Base-by-base conservation (phyloP, 2,797 vertebrate genomes). In the Anableps anableps region DNA sequence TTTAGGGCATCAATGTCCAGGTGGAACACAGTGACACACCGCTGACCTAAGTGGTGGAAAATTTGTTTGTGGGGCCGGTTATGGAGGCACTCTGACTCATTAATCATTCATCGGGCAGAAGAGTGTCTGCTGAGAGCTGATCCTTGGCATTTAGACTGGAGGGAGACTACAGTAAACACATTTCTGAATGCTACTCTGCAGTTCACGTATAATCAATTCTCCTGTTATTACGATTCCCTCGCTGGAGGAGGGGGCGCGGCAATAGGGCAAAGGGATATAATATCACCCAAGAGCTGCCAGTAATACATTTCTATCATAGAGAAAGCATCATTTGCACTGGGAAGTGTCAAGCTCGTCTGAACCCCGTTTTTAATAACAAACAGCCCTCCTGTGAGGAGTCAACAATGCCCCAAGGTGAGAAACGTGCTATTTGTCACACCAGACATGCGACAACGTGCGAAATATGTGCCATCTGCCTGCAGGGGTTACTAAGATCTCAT, bases 161-260 rank as follows among this genome's bases (percentile, higher is more conserved):
- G 89, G 89, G 80, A 90, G 88, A 89, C 87, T 87, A 88, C 82
- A 91, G 92, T 93, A 95, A 95, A 94, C 92, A 92, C 89, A 93
- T 94, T 87, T 91, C 78, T 85, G 87, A 91, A 83, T 86, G 91
- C 86, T 88, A 86, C 88, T 90, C 88, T 85, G 86, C 81, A 86
- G 90, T 91, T 88, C 89, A 89, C 91, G 87, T 91, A 93, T 92
- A 94, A 94, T 94, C 94, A 92, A 92, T 94, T 92, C 92, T 82
- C 84, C 87, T 89, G 88, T 94, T 94, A 94, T 94, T 94, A 91
- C 86, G 64, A 94, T 93, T 89, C 76, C 81, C 89, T 90, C 75
- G 88, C 91, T 23, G 36, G 36, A 55, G 14, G 26, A 11, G 5
- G 4, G 13, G 0, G 80, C 77, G 82, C 86, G 92, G 90, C 93